Evolutionary conservation across 30 jellyfish, hydroid and myxozoan species (phyloP), one percentile per base, ranked within the genome.

Genomic region (Aurelia sp.): DNA sequence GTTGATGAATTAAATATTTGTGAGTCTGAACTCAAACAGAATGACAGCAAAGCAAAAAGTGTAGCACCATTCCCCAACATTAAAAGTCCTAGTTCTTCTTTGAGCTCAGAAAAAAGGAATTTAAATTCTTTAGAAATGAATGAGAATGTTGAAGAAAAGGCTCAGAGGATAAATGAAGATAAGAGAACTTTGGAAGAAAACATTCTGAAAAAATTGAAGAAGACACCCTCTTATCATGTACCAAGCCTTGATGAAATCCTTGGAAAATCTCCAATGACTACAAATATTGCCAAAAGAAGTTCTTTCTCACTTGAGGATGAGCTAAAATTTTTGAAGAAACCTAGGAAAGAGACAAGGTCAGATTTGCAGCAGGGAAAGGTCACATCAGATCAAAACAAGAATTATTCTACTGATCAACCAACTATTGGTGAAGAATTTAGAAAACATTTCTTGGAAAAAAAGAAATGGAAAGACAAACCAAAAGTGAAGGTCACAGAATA

Each of bases 281-380:
- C 35, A 69, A 30, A 18, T 72, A 74, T 10, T 7, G 8, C 37
- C 9, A 27, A 19, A 18, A 53, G 40, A 51, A 74, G 20, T 16
- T 30, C 17, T 57, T 44, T 53, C 73, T n/a, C 37, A n/a, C 19
- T 2, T 37, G 61, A 12, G n/a, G 62, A 19, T 21, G 35, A 74
- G 62, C 55, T 6, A 66, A 74, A 19, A 74, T 74, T 53, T 74
- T 52, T 18, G 30, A 27, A 74, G 23, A n/a, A 15, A 19, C 73
- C 62, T 70, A 22, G 44, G 18, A 70, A 21, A 21, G 30, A 13
- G 30, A 59, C 31, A 59, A 7, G 16, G 30, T n/a, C 33, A 3
- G 13, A 59, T 59, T 18, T 18, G 33, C 69, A 18, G 11, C 33
- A 18, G 6, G 69, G 69, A 18, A 59, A 5, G 12, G 33, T n/a